Conservation (phyloP, 2,888 invertebrate genomes). For the Leucophenga montana region DNA sequence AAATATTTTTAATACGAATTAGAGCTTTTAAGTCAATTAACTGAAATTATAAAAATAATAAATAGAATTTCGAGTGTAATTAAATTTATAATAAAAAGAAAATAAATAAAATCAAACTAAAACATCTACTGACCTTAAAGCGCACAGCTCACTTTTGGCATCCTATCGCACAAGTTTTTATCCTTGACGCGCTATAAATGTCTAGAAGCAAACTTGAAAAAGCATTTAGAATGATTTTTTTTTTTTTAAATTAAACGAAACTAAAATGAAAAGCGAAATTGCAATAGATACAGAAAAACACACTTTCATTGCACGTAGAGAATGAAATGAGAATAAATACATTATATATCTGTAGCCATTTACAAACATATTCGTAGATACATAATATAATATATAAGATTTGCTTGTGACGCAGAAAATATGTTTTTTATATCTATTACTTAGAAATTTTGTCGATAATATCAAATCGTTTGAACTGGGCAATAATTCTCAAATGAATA, state of each 20-base stretch:
- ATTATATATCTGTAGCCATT: too few species aligned
- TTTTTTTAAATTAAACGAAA: constrained; percentile 18
- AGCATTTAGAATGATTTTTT: constrained; percentile 17
- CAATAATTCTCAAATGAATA: too few species aligned
- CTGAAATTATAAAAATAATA: too few species aligned
- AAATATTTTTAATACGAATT: too few species aligned
- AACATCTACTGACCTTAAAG: constrained; percentile 42
- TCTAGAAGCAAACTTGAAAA: constrained; percentile 44
- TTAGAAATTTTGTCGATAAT: too few species aligned
- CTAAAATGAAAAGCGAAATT: constrained; percentile 3
- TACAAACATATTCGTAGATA: too few species aligned
- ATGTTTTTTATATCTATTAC: too few species aligned
- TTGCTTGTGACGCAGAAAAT: too few species aligned
- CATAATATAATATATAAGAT: too few species aligned
- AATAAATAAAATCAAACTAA: constrained; percentile 5
- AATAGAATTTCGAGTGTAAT: neutral
- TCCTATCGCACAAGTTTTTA: constrained; percentile 43
- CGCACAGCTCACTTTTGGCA: constrained; percentile 54
- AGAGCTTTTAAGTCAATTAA: too few species aligned
- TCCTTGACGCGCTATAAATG: constrained; percentile 63
- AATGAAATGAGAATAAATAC: neutral
- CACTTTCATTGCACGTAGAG: constrained; percentile 16
- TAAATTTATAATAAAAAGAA: constrained; percentile 1
- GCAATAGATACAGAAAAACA: constrained; percentile 6
- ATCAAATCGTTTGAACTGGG: too few species aligned